Conservation (phyloP, 2,797 vertebrate species). For the Ambastaia sidthimunki region DNA sequence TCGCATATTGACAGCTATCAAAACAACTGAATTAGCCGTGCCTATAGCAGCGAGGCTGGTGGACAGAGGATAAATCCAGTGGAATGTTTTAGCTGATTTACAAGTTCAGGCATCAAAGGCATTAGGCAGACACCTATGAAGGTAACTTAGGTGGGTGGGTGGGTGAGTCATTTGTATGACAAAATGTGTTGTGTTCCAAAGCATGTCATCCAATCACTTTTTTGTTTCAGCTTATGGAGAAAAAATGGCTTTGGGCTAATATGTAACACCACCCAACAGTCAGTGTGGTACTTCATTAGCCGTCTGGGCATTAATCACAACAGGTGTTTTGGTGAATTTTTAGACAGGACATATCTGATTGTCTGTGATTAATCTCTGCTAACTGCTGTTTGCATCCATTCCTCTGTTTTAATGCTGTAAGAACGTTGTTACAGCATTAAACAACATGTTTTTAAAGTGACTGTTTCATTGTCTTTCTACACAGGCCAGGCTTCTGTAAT, state of each 20-base stretch:
- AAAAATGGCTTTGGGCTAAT: not conserved
- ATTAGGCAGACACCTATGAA: slow-evolving; percentile 9
- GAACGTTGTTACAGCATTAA: too few species aligned
- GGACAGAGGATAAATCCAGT: slow-evolving; percentile 1
- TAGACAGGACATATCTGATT: slow-evolving; percentile 10
- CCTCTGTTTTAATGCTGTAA: not conserved
- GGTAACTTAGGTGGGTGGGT: slow-evolving; percentile 41
- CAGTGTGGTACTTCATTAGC: not conserved
- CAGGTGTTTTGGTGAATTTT: slow-evolving; percentile 1
- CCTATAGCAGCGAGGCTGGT: not conserved
- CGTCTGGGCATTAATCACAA: slow-evolving; percentile 21
- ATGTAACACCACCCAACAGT: not conserved
- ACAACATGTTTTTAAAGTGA: slow-evolving; percentile 34
- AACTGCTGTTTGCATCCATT: not conserved
- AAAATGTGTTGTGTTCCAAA: not conserved
- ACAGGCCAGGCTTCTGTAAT: not conserved
- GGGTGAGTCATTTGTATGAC: not conserved
- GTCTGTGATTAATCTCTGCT: slow-evolving; percentile 10
- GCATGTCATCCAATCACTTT: not conserved
- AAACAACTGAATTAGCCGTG: slow-evolving; percentile 51
- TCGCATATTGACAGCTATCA: slow-evolving; percentile 64
- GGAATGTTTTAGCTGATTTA: slow-evolving; percentile 1
- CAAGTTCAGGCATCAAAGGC: not conserved
- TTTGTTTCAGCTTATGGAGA: not conserved
- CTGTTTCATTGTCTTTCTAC: slow-evolving; percentile 15